These are phyloP conservation scores for Cotesia vestalis DNA, from an alignment of 1,140 invertebrate genomes.

Conservation along the genomic window DNA sequence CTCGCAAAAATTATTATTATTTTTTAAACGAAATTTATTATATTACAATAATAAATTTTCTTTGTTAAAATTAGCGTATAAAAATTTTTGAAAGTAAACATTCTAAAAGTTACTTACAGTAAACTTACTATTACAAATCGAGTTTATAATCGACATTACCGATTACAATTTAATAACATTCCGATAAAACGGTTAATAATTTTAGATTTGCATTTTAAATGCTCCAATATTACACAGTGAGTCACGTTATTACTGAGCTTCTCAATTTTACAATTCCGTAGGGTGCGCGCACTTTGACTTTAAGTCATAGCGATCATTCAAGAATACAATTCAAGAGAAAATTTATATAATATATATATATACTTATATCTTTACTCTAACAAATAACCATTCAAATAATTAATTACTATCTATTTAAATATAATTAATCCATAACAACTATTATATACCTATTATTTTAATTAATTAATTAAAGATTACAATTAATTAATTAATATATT, in stretches of 20 bases:
- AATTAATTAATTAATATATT: background rate
- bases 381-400: constrained; percentile 15
- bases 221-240: background rate
- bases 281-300: constrained; percentile 32
- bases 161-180: no score
- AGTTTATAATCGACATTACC: no score
- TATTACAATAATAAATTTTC: no score
- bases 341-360: constrained; percentile 11
- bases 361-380: no score
- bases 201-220: background rate
- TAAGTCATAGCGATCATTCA: constrained; percentile 30
- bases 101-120: no score
- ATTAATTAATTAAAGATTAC: background rate
- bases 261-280: constrained; percentile 40
- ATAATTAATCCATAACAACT: constrained; percentile 1
- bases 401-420: constrained; percentile 6
- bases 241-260: constrained; percentile 31
- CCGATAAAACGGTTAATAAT: background rate
- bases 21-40: no score
- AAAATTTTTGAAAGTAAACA: no score
- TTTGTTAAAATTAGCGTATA: no score
- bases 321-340: constrained; percentile 34
- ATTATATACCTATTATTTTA: background rate
- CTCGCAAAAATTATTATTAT: no score
- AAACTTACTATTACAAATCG: no score